These are phyloP conservation scores for Anguilla pacifica DNA, from an alignment of 2,797 vertebrate genomes.

Conservation along the genomic window DNA sequence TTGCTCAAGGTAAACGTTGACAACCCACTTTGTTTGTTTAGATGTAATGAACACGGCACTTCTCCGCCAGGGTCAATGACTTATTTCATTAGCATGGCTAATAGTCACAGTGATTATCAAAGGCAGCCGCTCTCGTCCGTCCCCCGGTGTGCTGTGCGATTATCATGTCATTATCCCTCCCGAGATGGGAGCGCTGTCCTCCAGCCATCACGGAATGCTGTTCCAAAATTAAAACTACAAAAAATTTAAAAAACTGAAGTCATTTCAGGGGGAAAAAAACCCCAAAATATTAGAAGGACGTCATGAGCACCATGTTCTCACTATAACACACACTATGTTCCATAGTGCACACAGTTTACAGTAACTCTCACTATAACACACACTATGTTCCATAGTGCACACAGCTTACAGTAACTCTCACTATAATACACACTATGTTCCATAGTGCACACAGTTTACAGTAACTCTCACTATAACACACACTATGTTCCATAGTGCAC, in stretches of 20 bases:
- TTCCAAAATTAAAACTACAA: conserved; percentile 13
- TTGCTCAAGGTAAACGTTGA: conserved; percentile 5
- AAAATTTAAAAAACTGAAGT: no score
- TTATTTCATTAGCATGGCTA: conserved; percentile 41
- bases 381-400: not conserved
- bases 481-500: not conserved
- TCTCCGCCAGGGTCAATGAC: conserved; percentile 32
- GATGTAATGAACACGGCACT: conserved; percentile 29
- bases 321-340: not conserved
- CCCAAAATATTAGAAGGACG: no score
- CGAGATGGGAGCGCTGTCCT: conserved; percentile 25
- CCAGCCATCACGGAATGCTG: conserved; percentile 26
- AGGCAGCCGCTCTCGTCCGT: conserved; percentile 22
- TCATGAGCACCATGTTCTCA: not conserved
- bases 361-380: not conserved
- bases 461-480: not conserved
- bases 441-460: not conserved
- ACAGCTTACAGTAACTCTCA: not conserved
- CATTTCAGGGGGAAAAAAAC: no score
- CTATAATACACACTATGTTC: not conserved
- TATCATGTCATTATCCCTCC: conserved; percentile 27
- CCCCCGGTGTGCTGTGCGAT: not conserved
- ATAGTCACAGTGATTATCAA: conserved; percentile 42
- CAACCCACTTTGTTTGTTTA: conserved; percentile 32
- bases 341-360: not conserved